These are phyloP conservation scores for Eilema depressum DNA, from an alignment of 2,888 invertebrate genomes.

Conservation along the genomic window DNA sequence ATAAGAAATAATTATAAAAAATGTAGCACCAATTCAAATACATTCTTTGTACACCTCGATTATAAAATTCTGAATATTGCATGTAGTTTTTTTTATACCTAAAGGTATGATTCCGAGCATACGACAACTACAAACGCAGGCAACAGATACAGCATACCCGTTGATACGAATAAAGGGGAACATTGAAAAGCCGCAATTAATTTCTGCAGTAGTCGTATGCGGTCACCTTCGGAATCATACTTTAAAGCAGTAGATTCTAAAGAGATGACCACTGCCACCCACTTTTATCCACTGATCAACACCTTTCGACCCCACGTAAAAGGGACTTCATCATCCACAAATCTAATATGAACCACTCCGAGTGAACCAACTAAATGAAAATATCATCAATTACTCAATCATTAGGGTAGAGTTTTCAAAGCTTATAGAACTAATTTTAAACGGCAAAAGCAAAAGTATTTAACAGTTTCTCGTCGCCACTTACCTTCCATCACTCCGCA, in stretches of 20 bases:
- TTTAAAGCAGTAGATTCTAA: no score
- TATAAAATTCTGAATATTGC: background rate
- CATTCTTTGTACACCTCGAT: background rate
- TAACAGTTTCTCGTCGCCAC: background rate
- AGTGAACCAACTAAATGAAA: background rate
- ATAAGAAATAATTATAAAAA: background rate
- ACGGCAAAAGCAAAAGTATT: background rate
- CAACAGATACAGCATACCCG: no score
- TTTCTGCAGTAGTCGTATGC: no score
- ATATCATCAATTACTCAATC: background rate
- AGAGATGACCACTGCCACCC: background rate
- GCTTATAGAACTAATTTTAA: no score
- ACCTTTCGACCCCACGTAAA: no score
- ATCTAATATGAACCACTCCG: background rate
- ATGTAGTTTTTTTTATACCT: background rate
- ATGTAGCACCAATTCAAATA: background rate
- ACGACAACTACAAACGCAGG: no score
- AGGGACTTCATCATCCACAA: background rate
- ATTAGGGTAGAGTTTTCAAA: no score
- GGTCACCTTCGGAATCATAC: no score
- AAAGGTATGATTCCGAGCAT: no score
- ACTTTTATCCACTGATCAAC: no score
- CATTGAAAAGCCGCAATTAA: no score
- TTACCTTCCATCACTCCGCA: background rate
- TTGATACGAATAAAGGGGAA: no score